Evolutionary conservation across 1,140 invertebrate species (phyloP), one percentile per base, ranked within the genome.

Genomic region (Phthorimaea operculella): DNA sequence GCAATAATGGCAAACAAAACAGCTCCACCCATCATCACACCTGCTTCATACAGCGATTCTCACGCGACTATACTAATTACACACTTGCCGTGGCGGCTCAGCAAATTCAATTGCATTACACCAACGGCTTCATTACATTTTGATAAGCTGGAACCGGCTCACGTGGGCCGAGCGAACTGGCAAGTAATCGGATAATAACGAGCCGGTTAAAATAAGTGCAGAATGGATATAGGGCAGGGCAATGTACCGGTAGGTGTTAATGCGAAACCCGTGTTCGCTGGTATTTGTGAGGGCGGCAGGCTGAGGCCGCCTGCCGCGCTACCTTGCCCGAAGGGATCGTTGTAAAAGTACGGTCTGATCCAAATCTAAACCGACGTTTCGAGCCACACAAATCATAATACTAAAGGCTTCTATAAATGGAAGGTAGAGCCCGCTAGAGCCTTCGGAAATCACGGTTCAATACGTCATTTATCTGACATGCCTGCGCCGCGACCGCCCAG

Each of bases 261-360:
- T 70, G 68, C 68, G 61, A 68, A 70, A 65, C 55, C 58, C 68
- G 60, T 70, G 65, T 70, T 55, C 34, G 55, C 59, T 63, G 68
- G 64, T 64, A 68, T 68, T 66, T 59, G 60, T 56, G 66, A 68
- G 63, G 66, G 65, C 61, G 60, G 60, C 2, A 15, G 14, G 2
- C 8, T 3, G 44, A n/a, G 12, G 44, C 36, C 36, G 10, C 10
- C 36, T 12, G 36, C 36, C 36, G 21, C 21, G 21, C 21, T 28
- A 28, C 21, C 21, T 28, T 28, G 21, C 21, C 21, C 21, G 21
- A 28, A 28, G 21, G 21, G 21, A 28, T 28, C 21, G 21, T 28
- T 28, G 21, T 28, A 28, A 28, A 28, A 28, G 21, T 28, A 28
- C 21, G 21, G 2, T 2, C 21, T 28, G 21, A 28, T 28, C 21